Evolutionary conservation across 2,797 vertebrate genomes (phyloP).

Genomic region (Tokudaia tokunoshimensis): DNA sequence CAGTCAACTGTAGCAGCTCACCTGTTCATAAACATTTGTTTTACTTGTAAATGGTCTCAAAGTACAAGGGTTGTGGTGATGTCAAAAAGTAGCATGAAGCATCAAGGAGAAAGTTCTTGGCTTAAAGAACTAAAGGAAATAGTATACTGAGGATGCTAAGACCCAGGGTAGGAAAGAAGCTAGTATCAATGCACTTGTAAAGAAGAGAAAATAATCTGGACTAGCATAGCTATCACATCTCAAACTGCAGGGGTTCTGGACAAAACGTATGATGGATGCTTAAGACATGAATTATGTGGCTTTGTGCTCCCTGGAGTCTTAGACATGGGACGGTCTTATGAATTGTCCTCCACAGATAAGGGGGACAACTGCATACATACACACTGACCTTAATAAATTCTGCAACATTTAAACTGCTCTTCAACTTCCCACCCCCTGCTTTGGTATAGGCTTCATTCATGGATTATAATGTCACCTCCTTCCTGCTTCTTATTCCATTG

Average conservation of each 20-base stretch:
- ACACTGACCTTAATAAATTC: background rate
- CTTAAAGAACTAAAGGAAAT: background rate
- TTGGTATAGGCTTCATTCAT: background rate
- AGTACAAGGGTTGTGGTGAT: background rate
- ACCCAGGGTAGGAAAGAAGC: background rate
- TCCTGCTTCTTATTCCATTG: background rate
- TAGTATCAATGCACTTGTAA: background rate
- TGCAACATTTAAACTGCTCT: background rate
- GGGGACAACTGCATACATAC: background rate
- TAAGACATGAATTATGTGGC: background rate
- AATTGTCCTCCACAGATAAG: background rate
- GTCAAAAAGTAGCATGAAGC: background rate
- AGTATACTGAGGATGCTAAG: background rate
- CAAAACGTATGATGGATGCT: background rate
- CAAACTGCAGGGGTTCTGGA: background rate
- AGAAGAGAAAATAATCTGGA: background rate
- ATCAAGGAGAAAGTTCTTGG: background rate
- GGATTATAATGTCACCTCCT: background rate
- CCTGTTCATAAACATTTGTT: background rate
- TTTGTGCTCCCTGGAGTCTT: background rate
- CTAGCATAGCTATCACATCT: background rate
- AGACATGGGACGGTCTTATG: background rate
- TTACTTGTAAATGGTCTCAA: background rate
- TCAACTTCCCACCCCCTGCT: background rate
- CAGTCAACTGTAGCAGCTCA: too few species aligned